Percentiles rank a stretch among this genome's conserved stretches.
phyloP scores from a whole-genome alignment of 2,113 vertebrate genomes.

The Percina caprodes region DNA sequence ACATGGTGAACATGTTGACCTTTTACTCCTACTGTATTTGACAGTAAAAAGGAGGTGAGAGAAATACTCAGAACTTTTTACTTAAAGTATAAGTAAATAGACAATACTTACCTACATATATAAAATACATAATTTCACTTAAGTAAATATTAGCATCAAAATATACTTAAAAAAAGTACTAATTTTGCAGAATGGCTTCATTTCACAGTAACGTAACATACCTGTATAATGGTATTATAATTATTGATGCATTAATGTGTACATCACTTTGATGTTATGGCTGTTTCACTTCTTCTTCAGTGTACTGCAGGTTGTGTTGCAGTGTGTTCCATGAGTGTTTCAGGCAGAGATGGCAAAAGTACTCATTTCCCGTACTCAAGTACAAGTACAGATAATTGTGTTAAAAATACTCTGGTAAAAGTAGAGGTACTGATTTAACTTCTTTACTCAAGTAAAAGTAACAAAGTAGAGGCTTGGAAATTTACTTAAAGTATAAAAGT shows the following conservation, averaged over 20 bases:
- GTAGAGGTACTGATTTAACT: too few relatives aligned
- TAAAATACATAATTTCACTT: neutral
- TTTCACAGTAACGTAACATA: neutral
- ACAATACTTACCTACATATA: neutral
- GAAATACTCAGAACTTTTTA: neutral
- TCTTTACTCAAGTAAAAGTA: too few relatives aligned
- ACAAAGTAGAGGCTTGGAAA: too few relatives aligned
- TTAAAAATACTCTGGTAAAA: too few relatives aligned
- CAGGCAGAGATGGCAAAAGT: too few relatives aligned
- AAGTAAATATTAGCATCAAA: neutral
- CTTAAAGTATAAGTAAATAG: neutral
- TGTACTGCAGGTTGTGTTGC: neutral
- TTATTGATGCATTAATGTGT: neutral
- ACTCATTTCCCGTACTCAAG: too few relatives aligned
- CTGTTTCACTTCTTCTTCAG: neutral
- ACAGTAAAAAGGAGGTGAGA: neutral
- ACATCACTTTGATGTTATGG: neutral
- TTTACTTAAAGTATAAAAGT: too few relatives aligned
- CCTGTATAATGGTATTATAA: neutral
- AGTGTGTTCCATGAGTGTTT: neutral
- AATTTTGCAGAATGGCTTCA: neutral
- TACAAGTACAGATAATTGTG: too few relatives aligned
- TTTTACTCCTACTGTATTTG: neutral
- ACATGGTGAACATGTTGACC: constrained; percentile 34
- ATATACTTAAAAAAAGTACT: neutral